Percentiles rank a stretch among this genome's conserved stretches.
Evolutionary conservation across 2,888 invertebrate species (phyloP).

Genomic region (Drosophila barbarae): DNA sequence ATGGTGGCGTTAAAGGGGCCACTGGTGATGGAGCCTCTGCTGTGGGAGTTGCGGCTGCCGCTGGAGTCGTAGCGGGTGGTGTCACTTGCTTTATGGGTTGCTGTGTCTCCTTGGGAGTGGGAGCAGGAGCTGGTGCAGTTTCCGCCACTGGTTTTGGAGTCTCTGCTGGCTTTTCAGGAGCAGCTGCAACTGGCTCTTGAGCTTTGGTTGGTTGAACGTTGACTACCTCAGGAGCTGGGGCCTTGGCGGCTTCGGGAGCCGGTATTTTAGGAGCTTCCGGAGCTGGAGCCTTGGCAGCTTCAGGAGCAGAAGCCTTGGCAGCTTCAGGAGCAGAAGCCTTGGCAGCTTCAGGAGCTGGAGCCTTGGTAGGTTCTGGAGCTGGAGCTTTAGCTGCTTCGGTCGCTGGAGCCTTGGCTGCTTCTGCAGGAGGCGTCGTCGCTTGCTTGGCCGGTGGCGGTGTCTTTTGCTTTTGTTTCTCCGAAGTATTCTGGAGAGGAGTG

Average conservation of each 20-base stretch:
- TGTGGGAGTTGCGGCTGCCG: constrained; percentile 3
- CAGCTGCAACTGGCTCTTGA: constrained; percentile 1
- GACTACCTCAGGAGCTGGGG: not conserved
- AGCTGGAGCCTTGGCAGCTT: not conserved
- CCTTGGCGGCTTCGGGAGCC: not conserved
- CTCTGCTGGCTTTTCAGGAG: constrained; percentile 5
- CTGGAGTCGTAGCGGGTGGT: constrained; percentile 2
- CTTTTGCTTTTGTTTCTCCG: constrained; percentile 13
- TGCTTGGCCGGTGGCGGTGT: constrained; percentile 27
- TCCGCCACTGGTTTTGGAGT: not conserved
- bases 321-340: not conserved
- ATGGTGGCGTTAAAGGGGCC: constrained; percentile 16
- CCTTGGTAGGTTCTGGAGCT: not conserved
- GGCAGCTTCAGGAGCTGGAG: not conserved
- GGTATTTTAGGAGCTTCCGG: not conserved
- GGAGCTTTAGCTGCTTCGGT: not conserved
- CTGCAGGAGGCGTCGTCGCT: constrained; percentile 22
- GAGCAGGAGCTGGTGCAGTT: not conserved
- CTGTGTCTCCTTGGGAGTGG: constrained; percentile 8
- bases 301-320: not conserved
- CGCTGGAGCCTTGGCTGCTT: not conserved
- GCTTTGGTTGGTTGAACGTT: constrained; percentile 1
- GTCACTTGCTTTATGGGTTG: constrained; percentile 10
- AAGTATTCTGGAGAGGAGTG: not conserved
- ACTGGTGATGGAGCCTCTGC: constrained; percentile 6